These are phyloP conservation scores for Palloptera scutellata DNA, from an alignment of 2,888 invertebrate species.

Conservation along the genomic window DNA sequence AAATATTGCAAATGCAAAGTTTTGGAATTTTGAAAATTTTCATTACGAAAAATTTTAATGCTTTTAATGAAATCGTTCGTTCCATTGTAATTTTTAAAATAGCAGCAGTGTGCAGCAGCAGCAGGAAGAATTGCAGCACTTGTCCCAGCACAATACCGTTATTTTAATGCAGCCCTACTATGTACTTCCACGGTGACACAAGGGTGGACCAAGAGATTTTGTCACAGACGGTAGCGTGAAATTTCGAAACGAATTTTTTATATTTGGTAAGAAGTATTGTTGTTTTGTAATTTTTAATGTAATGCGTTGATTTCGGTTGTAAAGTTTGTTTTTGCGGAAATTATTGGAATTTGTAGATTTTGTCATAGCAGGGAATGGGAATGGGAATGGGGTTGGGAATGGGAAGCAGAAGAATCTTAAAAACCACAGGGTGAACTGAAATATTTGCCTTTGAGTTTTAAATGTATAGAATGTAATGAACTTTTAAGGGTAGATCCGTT, in stretches of 20 bases:
- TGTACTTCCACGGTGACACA: neutral
- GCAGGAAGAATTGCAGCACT: neutral
- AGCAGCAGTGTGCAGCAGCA: conserved; percentile 36
- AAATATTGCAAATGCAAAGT: conserved; percentile 22
- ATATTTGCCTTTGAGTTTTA: no score
- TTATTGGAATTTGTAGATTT: conserved; percentile 22
- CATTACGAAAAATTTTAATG: conserved; percentile 14
- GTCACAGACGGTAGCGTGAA: conserved; percentile 59
- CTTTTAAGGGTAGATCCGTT: no score
- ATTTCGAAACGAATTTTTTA: conserved; percentile 56
- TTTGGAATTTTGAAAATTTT: conserved; percentile 53
- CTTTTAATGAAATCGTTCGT: conserved; percentile 29
- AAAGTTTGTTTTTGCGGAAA: conserved; percentile 26
- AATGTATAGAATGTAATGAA: no score
- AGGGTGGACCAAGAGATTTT: conserved; percentile 45
- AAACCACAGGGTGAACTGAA: no score
- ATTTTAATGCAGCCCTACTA: neutral
- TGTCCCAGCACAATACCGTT: neutral
- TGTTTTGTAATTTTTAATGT: conserved; percentile 31
- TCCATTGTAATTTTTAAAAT: conserved; percentile 14
- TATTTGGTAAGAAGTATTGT: no score
- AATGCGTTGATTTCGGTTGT: conserved; percentile 25
- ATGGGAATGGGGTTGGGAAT: no score
- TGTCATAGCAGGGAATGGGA: no score
- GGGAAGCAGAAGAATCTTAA: no score